These are phyloP conservation scores for Pandemis corylana DNA, from an alignment of 2,888 invertebrate species.

Conservation along the genomic window DNA sequence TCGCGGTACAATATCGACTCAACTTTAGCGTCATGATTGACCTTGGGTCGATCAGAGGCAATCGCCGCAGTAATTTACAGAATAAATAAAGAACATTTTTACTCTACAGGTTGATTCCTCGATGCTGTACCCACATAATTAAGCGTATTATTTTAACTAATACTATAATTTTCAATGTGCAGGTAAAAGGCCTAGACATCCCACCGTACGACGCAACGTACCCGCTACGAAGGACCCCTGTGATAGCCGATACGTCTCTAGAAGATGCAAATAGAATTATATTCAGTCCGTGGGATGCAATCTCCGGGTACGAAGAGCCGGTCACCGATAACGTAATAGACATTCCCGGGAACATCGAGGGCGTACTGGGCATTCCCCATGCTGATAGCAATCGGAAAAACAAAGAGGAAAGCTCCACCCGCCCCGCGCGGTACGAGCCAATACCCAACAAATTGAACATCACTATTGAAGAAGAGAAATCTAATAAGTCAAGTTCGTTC, in stretches of 20 bases:
- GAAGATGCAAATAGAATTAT: conserved; percentile 84
- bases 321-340: conserved; percentile 79
- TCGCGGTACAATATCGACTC: too few species aligned
- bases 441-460: conserved; percentile 78
- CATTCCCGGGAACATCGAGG: conserved; percentile 74
- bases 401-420: conserved; percentile 61
- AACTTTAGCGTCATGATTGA: too few species aligned
- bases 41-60: too few species aligned
- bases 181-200: conserved; percentile 80
- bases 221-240: conserved; percentile 65
- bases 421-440: conserved; percentile 64
- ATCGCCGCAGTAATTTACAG: too few species aligned
- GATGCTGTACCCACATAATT: too few species aligned
- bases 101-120: too few species aligned
- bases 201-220: conserved; percentile 66
- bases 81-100: too few species aligned
- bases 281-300: conserved; percentile 82
- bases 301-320: conserved; percentile 76
- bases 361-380: conserved; percentile 56
- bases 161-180: conserved; percentile 45
- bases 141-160: conserved; percentile 1
- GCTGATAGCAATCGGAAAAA: conserved; percentile 67
- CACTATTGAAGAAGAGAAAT: conserved; percentile 78
- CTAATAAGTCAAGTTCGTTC: conserved; percentile 80
- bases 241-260: conserved; percentile 76